phyloP scores from a whole-genome alignment of 2,797 vertebrate genomes.

The Danio albolineatus region DNA sequence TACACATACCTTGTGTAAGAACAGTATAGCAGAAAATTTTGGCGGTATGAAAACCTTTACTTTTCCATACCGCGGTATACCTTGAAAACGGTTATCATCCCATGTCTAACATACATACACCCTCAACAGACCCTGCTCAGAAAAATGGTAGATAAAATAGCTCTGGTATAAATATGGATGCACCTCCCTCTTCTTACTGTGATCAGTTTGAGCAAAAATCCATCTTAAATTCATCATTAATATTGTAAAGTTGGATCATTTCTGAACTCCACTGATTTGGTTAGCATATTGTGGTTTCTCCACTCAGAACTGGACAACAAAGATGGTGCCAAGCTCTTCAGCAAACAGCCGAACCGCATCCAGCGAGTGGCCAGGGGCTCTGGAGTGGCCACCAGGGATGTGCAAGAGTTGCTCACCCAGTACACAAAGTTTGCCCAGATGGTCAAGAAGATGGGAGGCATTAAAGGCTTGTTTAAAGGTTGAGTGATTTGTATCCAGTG shows the following conservation, averaged over 20 bases:
- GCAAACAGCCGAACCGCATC: constrained; percentile 94
- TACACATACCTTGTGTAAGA: too few relatives aligned
- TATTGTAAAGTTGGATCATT: not conserved
- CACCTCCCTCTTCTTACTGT: too few relatives aligned
- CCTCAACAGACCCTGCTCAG: too few relatives aligned
- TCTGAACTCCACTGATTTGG: not conserved
- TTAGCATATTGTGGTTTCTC: constrained; percentile 8
- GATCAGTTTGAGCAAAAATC: too few relatives aligned
- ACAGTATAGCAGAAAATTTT: too few relatives aligned
- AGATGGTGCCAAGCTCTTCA: constrained; percentile 97
- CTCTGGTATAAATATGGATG: too few relatives aligned
- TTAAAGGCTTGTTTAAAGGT: constrained; percentile 99
- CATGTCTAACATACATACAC: too few relatives aligned
- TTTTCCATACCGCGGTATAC: too few relatives aligned
- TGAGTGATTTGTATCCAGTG: constrained; percentile 37
- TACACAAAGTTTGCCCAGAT: constrained; percentile 99
- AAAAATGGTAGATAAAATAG: too few relatives aligned
- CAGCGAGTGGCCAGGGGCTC: constrained; percentile 94
- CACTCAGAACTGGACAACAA: constrained; percentile 93
- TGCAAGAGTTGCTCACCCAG: constrained; percentile 96
- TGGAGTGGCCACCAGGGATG: constrained; percentile 93
- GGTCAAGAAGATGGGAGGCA: constrained; percentile 99
- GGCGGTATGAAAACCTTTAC: too few relatives aligned
- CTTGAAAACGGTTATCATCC: too few relatives aligned
- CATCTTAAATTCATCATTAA: too few relatives aligned